Base-by-base conservation (phyloP, 1,140 invertebrate species). In the Dinoponera quadriceps region DNA sequence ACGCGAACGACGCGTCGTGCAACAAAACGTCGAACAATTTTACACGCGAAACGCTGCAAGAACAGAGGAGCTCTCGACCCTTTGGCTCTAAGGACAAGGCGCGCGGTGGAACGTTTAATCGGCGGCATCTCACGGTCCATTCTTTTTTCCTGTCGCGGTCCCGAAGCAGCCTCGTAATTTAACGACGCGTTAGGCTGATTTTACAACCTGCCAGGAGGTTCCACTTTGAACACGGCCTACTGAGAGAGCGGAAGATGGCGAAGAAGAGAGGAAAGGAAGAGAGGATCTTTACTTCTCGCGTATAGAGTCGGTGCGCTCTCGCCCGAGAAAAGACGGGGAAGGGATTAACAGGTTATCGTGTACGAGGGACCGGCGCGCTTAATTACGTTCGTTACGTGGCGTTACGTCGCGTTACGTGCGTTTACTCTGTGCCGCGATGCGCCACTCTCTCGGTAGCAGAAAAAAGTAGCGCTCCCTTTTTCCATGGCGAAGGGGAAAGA, bases 381-480 rank as follows among this genome's bases (percentile, higher is more conserved):
- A 84, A 88, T 88, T 87, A 87, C 77, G 71, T 87, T 87, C 82
- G 86, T 88, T 88, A 87, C 72, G 72, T 84, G 65, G 82, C 86
- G 82, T 88, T 88, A 87, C 77, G 72, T 85, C 81, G 86, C 86
- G 81, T 88, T 87, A 84, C 73, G 82, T 88, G 82, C 69, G 59
- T 85, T 88, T 85, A 84, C 71, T 84, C 54, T 80, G 54, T 1
- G 44, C 16, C 9, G 57, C 66, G 77, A 54, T 63, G 63, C 51
- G 22, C 57, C 29, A 22, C 14, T 14, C 3, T 33, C 55, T 1
- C n/a, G 22, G 20, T 2, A 54, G 25, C n/a, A 49, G 25, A 86
- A 78, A 74, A 80, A 87, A 87, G 51, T 54, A 38, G 3, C 20
- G 62, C 29, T 18, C 20, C 33, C 51, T 51, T n/a, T n/a, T n/a